Base-by-base conservation (phyloP, 2,113 vertebrate genomes). In the Patagioenas fasciata region DNA sequence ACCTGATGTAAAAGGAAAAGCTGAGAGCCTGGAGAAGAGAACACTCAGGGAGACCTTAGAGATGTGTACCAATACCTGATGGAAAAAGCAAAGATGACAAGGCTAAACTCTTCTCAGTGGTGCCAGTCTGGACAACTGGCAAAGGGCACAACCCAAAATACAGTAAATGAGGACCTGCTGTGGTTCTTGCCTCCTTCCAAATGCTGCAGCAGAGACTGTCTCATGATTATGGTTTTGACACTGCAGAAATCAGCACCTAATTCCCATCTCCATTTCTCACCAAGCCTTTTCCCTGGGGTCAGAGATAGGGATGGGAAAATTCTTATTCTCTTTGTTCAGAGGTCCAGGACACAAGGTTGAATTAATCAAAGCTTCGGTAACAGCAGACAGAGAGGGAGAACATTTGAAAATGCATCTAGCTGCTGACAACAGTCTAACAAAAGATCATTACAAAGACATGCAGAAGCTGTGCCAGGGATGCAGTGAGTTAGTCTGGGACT, bases 91-190 rank as follows among this genome's bases (percentile, higher is more conserved):
- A 21, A 91, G 61, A 29, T 1, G 3, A 32, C 5, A 62, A 40
- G 7, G 44, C 26, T 28, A 66, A 53, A 25, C n/a, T 61, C 38
- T 40, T 44, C 19, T 47, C 31, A 42, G 75, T 20, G 13, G 6
- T 40, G 21, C 42, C 15, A 20, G 21, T 14, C 32, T 53, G 60
- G 9, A 42, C 23, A 61, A 85, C 14, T 75, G 32, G 31, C 36
- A 83, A 75, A 72, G 10, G 10, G 6, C 14, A 31, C 44, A 64
- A 72, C 29, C 3, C 3, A 5, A 71, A 72, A 24, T 2, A 9
- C 0, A 13, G 9, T 4, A 71, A 64, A 36, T 2, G 3, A 80
- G 32, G 5, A 26, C 9, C 42, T 61, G 11, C n/a, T 10, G 0
- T 20, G 67, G 51, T 42, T 78, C 13, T 50, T 32, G 3, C 9